Evolutionary conservation across 2,888 invertebrate species (phyloP), one percentile per base, ranked within the genome.

Genomic region (Kuschelorhynchus macadamiae): DNA sequence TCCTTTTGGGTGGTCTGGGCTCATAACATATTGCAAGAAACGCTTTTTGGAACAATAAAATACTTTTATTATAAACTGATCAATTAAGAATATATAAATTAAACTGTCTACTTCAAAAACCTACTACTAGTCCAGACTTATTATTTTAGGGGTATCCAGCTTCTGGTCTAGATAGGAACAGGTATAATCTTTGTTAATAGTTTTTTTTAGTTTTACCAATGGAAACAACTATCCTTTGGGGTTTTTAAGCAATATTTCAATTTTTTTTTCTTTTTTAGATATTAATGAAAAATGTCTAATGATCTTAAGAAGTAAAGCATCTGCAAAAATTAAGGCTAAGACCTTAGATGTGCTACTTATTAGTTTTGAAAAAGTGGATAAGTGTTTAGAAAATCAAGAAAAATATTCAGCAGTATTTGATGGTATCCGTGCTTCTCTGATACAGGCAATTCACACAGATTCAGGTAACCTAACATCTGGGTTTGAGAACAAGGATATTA

Each of bases 271-370:
- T 49, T n/a, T 56, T 64, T 36, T 18, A 68, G 73, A 73, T 21
- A 75, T 81, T 32, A 75, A 78, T 57, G 71, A 74, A 53, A 61
- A 76, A 41, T 79, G 78, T 69, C 46, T 77, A 7, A 76, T 71
- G 72, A 50, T 74, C 16, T 68, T 80, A 42, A 76, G 74, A 8
- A 69, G 66, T 1, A 60, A 56, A 16, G 71, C 73, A 9, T 70
- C 60, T 14, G 74, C 77, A 1, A 69, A 68, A 41, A 77, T 80
- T 50, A 82, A 81, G 76, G 67, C 67, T 7, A 78, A 77, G 67
- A 72, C 78, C 8, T 72, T 81, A 11, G 73, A 77, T 25, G 67
- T 81, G 14, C 53, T 82, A 3, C 57, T 64, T 12, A 32, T 79
- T 21, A 74, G 77, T 60, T 74, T 82, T 49, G 76, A 78, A 53